Evolutionary conservation across 1,140 invertebrate genomes (phyloP).

Genomic region (Eufriesea mexicana): DNA sequence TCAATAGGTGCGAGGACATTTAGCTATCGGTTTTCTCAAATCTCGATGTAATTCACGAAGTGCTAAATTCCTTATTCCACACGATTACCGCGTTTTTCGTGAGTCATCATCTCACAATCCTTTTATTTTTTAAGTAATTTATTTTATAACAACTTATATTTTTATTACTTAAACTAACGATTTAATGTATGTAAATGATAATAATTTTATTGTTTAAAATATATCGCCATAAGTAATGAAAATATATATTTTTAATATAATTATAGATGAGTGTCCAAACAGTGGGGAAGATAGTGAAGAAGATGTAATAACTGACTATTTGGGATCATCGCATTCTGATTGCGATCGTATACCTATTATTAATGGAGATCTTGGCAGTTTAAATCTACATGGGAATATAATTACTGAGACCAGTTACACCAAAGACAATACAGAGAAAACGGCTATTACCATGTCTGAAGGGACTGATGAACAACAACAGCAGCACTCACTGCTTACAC

Average conservation of each 20-base stretch:
- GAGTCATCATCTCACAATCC: neutral
- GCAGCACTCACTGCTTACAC: slow-evolving; percentile 62
- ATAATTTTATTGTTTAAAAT: neutral
- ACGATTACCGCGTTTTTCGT: neutral
- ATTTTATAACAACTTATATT: neutral
- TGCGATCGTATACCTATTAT: slow-evolving; percentile 71
- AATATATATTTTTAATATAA: slow-evolving; percentile 15
- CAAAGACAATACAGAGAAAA: slow-evolving; percentile 75
- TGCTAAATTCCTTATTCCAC: slow-evolving; percentile 16
- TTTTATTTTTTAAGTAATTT: neutral
- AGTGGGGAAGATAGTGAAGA: slow-evolving; percentile 87
- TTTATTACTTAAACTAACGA: neutral
- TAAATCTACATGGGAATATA: slow-evolving; percentile 72
- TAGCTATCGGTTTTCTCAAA: slow-evolving; percentile 65
- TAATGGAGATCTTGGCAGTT: slow-evolving; percentile 71
- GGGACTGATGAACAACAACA: slow-evolving; percentile 69
- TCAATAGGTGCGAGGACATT: slow-evolving; percentile 61
- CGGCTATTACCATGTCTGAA: slow-evolving; percentile 75
- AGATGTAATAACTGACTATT: slow-evolving; percentile 87
- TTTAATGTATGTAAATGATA: neutral
- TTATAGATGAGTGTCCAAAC: slow-evolving; percentile 84
- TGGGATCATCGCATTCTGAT: slow-evolving; percentile 76
- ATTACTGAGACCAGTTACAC: slow-evolving; percentile 75
- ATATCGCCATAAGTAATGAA: neutral
- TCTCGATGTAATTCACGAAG: slow-evolving; percentile 43